Conservation (phyloP, 1,140 invertebrate species). For the Odontomachus brunneus region DNA sequence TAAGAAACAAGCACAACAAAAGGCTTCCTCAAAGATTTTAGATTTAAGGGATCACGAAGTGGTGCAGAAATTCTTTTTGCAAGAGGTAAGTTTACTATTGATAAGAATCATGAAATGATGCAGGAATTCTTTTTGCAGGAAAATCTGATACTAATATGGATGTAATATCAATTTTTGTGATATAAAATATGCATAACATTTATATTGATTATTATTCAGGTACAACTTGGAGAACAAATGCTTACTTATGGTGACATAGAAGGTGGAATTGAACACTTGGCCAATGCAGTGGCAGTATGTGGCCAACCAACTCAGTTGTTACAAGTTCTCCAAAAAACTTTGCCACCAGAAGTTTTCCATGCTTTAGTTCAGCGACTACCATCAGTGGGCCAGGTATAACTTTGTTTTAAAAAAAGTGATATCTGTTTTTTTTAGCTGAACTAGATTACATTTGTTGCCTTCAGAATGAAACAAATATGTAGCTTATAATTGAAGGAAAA, state of each 20-base stretch:
- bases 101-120: conserved; percentile 22
- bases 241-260: conserved; percentile 94
- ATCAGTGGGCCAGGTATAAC: conserved; percentile 86
- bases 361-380: conserved; percentile 94
- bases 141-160: too few species aligned
- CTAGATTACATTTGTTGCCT: too few species aligned
- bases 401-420: conserved; percentile 3
- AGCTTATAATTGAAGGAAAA: too few species aligned
- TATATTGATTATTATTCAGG: conserved; percentile 83
- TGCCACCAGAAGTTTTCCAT: conserved; percentile 96
- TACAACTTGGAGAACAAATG: conserved; percentile 96
- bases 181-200: conserved; percentile 4
- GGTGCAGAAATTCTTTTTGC: conserved; percentile 96
- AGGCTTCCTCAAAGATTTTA: conserved; percentile 88
- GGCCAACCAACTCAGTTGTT: conserved; percentile 97
- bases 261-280: conserved; percentile 96
- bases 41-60: conserved; percentile 96
- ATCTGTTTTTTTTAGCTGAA: background rate
- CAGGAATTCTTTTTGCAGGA: too few species aligned
- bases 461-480: too few species aligned
- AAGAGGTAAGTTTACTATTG: conserved; percentile 87
- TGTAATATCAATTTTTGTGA: background rate
- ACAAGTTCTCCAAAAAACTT: conserved; percentile 95
- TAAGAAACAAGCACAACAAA: conserved; percentile 84
- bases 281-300: conserved; percentile 97